A percentile compares a stretch with the other conserved stretches of the same genome.
Conservation (phyloP, 37 sponge, comb jelly and placozoan species). For the Theonella swinhoei region DNA sequence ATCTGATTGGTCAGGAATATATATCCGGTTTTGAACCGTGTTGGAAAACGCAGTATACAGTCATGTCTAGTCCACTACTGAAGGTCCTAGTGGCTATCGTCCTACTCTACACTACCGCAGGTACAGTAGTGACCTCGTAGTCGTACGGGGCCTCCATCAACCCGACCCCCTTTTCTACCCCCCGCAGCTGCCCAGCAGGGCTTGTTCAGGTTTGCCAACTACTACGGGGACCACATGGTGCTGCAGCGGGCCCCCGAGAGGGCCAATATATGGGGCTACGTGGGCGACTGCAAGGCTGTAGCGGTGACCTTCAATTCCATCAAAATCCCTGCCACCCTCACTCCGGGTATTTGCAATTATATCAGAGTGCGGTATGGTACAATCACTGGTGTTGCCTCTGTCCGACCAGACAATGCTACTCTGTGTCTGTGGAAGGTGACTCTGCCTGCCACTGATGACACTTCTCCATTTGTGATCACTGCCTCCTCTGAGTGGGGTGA, state of each 20-base stretch:
- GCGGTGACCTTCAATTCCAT: slow-evolving; percentile 9
- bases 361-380: too few species aligned
- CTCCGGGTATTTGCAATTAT: too few species aligned
- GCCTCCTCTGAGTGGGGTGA: slow-evolving; percentile 31
- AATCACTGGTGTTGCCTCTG: too few species aligned
- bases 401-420: not conserved
- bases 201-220: slow-evolving; percentile 53
- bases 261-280: slow-evolving; percentile 58
- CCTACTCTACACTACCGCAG: not conserved
- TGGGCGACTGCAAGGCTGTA: slow-evolving; percentile 14
- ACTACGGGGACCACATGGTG: slow-evolving; percentile 60
- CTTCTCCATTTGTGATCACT: slow-evolving; percentile 22
- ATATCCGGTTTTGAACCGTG: too few species aligned
- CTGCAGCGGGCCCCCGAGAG: slow-evolving; percentile 48
- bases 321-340: slow-evolving; percentile 11
- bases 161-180: too few species aligned
- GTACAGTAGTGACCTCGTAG: too few species aligned
- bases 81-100: too few species aligned
- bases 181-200: too few species aligned
- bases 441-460: slow-evolving; percentile 36
- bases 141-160: too few species aligned
- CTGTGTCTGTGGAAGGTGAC: slow-evolving; percentile 32
- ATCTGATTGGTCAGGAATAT: too few species aligned
- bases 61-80: too few species aligned
- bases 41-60: too few species aligned